A percentile compares a stretch with the other conserved stretches of the same genome.
These are phyloP conservation scores for Carpatolechia fugitivella DNA, from an alignment of 2,888 invertebrate species.

Conservation along the genomic window DNA sequence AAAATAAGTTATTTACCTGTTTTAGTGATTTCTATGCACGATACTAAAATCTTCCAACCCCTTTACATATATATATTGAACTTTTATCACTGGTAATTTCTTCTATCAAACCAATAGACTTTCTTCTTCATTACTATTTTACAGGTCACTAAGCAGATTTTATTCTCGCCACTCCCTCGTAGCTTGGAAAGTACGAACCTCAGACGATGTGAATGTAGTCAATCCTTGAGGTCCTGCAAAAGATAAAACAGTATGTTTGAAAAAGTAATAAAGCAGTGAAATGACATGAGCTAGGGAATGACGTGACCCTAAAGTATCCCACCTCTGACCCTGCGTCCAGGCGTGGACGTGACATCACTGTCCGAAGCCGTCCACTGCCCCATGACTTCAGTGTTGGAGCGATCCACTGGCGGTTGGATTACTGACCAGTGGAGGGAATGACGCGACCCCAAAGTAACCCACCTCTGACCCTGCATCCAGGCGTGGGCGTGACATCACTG, in stretches of 20 bases:
- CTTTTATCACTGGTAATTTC: background rate
- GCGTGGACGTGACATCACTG: conserved; percentile 77
- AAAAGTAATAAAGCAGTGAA: too few relatives aligned
- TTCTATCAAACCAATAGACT: too few relatives aligned
- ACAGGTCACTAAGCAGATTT: background rate
- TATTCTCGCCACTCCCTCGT: conserved; percentile 70
- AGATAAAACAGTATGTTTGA: background rate
- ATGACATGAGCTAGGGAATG: too few relatives aligned
- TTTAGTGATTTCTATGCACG: too few relatives aligned
- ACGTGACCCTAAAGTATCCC: too few relatives aligned
- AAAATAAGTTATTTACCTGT: too few relatives aligned
- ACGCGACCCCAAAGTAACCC: too few relatives aligned
- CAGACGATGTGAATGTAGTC: conserved; percentile 71
- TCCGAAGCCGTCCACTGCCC: conserved; percentile 90
- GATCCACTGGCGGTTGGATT: conserved; percentile 91
- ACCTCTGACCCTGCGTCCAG: conserved; percentile 68
- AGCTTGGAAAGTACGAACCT: conserved; percentile 75
- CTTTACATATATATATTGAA: too few relatives aligned
- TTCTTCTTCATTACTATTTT: background rate
- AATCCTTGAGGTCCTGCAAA: conserved; percentile 68
- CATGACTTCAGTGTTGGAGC: conserved; percentile 91
- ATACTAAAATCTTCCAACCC: too few relatives aligned
- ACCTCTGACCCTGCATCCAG: conserved; percentile 68
- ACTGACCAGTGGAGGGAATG: conserved; percentile 87
- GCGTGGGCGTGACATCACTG: conserved; percentile 77